A percentile compares a stretch with the other conserved stretches of the same genome.
phyloP scores from a whole-genome alignment of 2,888 invertebrate genomes.

The Sphecodes monilicornis region DNA sequence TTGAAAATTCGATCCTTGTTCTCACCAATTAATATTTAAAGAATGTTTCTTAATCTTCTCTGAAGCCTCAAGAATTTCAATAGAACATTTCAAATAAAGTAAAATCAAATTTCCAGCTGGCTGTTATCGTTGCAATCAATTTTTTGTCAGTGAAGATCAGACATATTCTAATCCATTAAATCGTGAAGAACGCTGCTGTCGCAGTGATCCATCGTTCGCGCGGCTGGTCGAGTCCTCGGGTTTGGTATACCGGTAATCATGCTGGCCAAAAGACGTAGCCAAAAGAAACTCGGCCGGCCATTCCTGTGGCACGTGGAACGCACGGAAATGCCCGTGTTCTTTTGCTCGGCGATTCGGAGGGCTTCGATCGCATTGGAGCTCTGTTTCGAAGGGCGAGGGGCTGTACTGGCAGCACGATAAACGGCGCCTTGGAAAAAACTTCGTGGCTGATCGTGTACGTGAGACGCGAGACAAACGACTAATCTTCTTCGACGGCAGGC shows the following conservation, averaged over 20 bases:
- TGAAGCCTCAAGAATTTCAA: not conserved
- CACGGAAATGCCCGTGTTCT: slow-evolving; percentile 72
- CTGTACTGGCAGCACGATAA: slow-evolving; percentile 49
- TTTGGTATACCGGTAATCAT: slow-evolving; percentile 41
- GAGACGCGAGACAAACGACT: slow-evolving; percentile 74
- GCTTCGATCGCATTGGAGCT: slow-evolving; percentile 47
- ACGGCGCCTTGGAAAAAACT: slow-evolving; percentile 58
- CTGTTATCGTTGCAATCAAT: not conserved
- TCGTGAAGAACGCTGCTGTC: not conserved
- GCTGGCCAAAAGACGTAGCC: slow-evolving; percentile 54
- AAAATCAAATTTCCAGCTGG: not conserved
- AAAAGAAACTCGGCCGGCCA: slow-evolving; percentile 69
- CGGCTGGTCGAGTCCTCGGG: not conserved
- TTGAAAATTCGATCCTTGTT: not conserved
- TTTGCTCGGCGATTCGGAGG: slow-evolving; percentile 43
- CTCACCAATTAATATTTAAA: not conserved
- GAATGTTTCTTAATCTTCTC: not conserved
- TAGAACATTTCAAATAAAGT: not conserved
- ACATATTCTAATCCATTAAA: slow-evolving; percentile 5
- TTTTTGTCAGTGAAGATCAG: not conserved
- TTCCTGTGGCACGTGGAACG: slow-evolving; percentile 68
- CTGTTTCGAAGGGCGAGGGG: slow-evolving; percentile 49
- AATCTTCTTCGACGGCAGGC: slow-evolving; percentile 47
- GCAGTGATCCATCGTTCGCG: not conserved
- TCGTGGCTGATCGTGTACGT: slow-evolving; percentile 65